phyloP scores from a whole-genome alignment of 2,888 invertebrate species.

The Diogma glabrata region DNA sequence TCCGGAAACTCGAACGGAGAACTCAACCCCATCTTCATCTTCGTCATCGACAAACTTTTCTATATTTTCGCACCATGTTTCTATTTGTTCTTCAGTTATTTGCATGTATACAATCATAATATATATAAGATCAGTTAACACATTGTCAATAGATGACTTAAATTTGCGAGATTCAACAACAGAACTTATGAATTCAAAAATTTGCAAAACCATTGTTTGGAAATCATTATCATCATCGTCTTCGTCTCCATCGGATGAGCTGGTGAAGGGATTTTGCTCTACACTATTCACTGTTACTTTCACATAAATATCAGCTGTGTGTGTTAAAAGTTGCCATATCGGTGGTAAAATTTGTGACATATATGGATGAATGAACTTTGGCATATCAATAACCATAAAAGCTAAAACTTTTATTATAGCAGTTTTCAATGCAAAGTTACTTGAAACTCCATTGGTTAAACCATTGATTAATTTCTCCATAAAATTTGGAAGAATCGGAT shows the following conservation, averaged over 20 bases:
- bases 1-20: slow-evolving; percentile 53
- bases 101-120: slow-evolving; percentile 57
- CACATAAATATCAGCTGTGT: slow-evolving; percentile 53
- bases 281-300: slow-evolving; percentile 47
- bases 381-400: slow-evolving; percentile 46
- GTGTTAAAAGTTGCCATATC: slow-evolving; percentile 55
- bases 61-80: slow-evolving; percentile 48
- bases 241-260: slow-evolving; percentile 41
- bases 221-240: slow-evolving; percentile 51
- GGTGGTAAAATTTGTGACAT: slow-evolving; percentile 50
- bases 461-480: slow-evolving; percentile 49
- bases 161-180: slow-evolving; percentile 47
- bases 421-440: slow-evolving; percentile 50
- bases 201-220: slow-evolving; percentile 50
- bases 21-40: slow-evolving; percentile 47
- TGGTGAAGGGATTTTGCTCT: slow-evolving; percentile 39
- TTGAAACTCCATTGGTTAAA: slow-evolving; percentile 40
- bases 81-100: slow-evolving; percentile 55
- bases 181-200: slow-evolving; percentile 54
- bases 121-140: slow-evolving; percentile 50
- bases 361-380: slow-evolving; percentile 47
- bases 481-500: slow-evolving; percentile 54
- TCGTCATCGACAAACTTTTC: slow-evolving; percentile 60
- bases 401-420: slow-evolving; percentile 53
- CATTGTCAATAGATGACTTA: slow-evolving; percentile 43